A percentile compares a stretch with the other conserved stretches of the same genome.
phyloP scores from a whole-genome alignment of 2,797 vertebrate species.

The Danio kyathit region DNA sequence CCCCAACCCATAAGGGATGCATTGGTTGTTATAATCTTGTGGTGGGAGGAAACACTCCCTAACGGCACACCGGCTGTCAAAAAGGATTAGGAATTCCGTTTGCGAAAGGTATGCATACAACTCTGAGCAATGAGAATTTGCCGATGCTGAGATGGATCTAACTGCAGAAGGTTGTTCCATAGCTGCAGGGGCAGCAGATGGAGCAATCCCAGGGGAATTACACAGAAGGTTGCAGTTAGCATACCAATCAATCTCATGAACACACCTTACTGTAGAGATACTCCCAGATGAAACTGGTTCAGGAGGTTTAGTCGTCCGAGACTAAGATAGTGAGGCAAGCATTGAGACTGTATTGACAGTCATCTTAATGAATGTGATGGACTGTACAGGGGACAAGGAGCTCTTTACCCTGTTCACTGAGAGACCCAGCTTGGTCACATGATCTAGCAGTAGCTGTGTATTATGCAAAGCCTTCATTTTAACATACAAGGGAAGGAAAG shows the following conservation, averaged over 20 bases:
- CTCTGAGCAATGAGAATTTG: neutral
- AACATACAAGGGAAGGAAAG: no score
- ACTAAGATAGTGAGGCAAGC: neutral
- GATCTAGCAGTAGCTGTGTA: no score
- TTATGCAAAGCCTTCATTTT: no score
- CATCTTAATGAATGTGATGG: neutral
- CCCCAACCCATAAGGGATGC: no score
- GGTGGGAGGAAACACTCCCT: no score
- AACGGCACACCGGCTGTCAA: neutral
- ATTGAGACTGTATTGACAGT: neutral
- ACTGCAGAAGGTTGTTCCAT: neutral
- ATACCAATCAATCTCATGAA: neutral
- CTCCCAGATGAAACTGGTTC: neutral
- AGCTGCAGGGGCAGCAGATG: neutral
- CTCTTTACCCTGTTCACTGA: no score
- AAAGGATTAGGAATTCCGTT: neutral
- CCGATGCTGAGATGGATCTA: neutral
- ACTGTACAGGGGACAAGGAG: neutral
- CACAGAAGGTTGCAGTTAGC: neutral
- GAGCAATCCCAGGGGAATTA: neutral
- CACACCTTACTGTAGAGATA: neutral
- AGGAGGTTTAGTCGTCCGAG: neutral
- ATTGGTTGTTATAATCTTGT: no score
- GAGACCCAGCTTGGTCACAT: no score
- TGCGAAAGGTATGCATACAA: neutral